phyloP scores from a whole-genome alignment of 1,140 invertebrate species.

The Vollenhovia emeryi region DNA sequence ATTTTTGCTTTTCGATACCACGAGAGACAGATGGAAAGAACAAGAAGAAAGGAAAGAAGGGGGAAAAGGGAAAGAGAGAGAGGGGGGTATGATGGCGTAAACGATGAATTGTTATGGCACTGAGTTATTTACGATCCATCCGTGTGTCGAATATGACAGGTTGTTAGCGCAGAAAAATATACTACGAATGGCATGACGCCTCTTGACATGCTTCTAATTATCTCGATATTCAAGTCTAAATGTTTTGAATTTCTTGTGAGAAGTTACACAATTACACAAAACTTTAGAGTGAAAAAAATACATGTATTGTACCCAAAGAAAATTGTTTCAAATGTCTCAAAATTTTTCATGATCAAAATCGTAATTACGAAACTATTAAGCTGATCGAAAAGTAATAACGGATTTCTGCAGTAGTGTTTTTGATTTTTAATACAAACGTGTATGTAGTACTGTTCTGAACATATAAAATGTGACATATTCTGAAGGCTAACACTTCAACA shows the following conservation, averaged over 20 bases:
- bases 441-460: too few species aligned
- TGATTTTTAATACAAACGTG: too few species aligned
- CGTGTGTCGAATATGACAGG: background rate
- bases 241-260: background rate
- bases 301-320: background rate
- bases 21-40: background rate
- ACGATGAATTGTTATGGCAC: slow-evolving; percentile 63
- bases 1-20: slow-evolving; percentile 55
- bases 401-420: too few species aligned
- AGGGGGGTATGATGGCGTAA: slow-evolving; percentile 11
- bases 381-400: too few species aligned
- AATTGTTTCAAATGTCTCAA: background rate
- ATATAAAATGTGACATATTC: too few species aligned
- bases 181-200: background rate
- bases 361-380: too few species aligned
- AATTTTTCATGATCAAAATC: background rate
- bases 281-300: background rate
- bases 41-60: background rate
- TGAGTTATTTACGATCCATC: slow-evolving; percentile 33
- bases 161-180: slow-evolving; percentile 24
- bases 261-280: background rate
- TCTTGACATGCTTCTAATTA: slow-evolving; percentile 9
- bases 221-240: background rate
- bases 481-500: too few species aligned
- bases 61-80: too few species aligned